These are phyloP conservation scores for Rousettus madagascariensis DNA, from an alignment of 2,797 vertebrate genomes.

Conservation along the genomic window DNA sequence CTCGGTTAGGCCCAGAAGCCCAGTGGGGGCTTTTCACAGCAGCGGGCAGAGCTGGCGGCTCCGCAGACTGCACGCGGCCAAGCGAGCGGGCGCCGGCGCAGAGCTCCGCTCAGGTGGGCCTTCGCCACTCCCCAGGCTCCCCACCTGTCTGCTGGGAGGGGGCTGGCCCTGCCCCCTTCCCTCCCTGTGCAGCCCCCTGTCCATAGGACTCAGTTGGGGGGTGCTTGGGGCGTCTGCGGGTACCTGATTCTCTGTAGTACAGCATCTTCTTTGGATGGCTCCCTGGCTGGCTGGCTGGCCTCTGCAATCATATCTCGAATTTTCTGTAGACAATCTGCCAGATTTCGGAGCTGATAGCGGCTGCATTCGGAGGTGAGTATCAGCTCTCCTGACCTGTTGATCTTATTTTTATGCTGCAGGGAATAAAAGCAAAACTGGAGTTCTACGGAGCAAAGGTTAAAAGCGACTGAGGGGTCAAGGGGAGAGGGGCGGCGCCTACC, in stretches of 20 bases:
- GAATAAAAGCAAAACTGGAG: background rate
- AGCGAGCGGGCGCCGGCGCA: background rate
- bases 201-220: background rate
- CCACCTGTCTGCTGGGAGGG: too few species aligned
- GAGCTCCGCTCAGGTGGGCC: accelerated
- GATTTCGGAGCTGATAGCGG: conserved; percentile 93
- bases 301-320: conserved; percentile 89
- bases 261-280: conserved; percentile 86
- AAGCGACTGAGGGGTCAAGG: background rate
- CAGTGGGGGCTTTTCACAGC: background rate
- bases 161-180: background rate
- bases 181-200: background rate
- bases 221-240: background rate
- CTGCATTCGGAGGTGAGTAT: conserved; percentile 92
- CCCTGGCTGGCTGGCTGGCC: conserved; percentile 85
- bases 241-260: conserved; percentile 89
- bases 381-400: conserved; percentile 93
- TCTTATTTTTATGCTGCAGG: conserved; percentile 90
- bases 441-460: background rate
- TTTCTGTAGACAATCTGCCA: conserved; percentile 92
- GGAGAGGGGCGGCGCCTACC: conserved; percentile 80
- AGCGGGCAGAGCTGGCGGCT: background rate
- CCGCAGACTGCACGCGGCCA: accelerated
- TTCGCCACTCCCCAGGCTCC: accelerated
- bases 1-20: background rate